Evolutionary conservation across 2,888 invertebrate genomes (phyloP), one percentile per base, ranked within the genome.

Genomic region (Anoncus sp.): DNA sequence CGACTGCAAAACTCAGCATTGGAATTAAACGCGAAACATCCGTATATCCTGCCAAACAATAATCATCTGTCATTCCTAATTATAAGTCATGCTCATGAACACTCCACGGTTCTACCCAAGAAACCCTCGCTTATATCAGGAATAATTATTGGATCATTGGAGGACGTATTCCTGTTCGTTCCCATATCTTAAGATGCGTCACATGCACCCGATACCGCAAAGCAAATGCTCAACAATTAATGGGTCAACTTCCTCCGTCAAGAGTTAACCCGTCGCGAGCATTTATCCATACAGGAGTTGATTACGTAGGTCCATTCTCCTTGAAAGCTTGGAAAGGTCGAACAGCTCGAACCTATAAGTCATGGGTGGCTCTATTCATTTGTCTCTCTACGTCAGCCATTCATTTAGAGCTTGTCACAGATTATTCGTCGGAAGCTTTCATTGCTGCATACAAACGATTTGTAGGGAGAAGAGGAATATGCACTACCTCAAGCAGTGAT

Each of bases 221-320:
- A 62, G 5, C 45, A 53, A 4, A 5, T 6, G 1, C 49, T 43
- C 40, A 69, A 5, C 86, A 83, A 45, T 35, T 83, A 1, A 85
- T 87, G 85, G 85, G 81, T 9, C 43, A 84, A n/a, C 79, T 86
- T 9, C 86, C 87, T 0, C 16, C 16, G 3, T 18, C 72, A 9
- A 53, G 85, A 16, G 82, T 84, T 0, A 75, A 22, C 1, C 80
- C 79, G 5, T 31, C 74, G 3, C 66, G 75, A 12, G 74, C 86
- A 38, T 85, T 87, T 62, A 18, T 63, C 1, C 66, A 77, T 12
- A 55, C 78, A 22, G 85, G 83, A 1, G 74, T 85, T 1, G 85
- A 87, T 53, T 83, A 81, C 24, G 82, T 78, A 5, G 86, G 85
- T 18, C 74, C 76, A 0, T 10, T 78, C 1, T n/a, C 31, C 5